These are phyloP conservation scores for Eupleurogrammus muticus DNA, from an alignment of 2,797 vertebrate genomes.

Conservation along the genomic window DNA sequence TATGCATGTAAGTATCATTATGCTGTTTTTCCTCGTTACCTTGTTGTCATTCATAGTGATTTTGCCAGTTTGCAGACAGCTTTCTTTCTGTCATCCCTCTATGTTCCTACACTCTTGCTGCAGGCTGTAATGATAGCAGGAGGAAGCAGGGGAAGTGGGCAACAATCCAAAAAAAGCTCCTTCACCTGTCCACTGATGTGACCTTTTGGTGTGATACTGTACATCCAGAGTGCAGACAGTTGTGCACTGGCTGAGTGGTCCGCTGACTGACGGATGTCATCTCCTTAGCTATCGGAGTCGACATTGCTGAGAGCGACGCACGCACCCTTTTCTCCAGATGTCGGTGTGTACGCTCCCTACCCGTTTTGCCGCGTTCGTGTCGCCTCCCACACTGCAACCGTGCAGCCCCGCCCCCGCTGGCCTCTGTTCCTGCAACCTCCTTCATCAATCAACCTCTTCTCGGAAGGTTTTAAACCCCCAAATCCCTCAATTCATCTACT, in stretches of 20 bases:
- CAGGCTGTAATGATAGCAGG: conserved; percentile 32
- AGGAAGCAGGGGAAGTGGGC: conserved; percentile 26
- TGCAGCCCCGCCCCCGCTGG: conserved; percentile 39
- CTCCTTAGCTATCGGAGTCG: conserved; percentile 68
- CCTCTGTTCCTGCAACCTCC: conserved; percentile 49
- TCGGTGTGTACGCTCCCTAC: conserved; percentile 30
- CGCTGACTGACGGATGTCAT: conserved; percentile 72
- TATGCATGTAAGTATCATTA: not conserved
- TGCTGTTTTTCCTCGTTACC: conserved; percentile 4
- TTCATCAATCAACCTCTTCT: conserved; percentile 73
- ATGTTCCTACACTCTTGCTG: conserved; percentile 17
- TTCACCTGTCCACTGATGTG: conserved; percentile 51
- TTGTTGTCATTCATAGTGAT: conserved; percentile 9
- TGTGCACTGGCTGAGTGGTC: conserved; percentile 52
- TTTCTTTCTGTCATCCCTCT: conserved; percentile 12
- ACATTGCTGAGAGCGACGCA: conserved; percentile 52
- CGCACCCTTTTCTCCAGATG: conserved; percentile 37
- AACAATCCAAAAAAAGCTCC: conserved; percentile 35
- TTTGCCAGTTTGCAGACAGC: conserved; percentile 7
- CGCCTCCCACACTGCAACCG: conserved; percentile 29
- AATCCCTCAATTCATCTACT: conserved; percentile 78
- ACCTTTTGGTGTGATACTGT: conserved; percentile 69
- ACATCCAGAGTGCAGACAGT: conserved; percentile 66
- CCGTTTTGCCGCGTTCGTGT: conserved; percentile 6
- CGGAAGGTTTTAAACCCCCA: conserved; percentile 66